Evolutionary conservation across 2,888 invertebrate species (phyloP), one percentile per base, ranked within the genome.

Genomic region (Drosophila anomalata): DNA sequence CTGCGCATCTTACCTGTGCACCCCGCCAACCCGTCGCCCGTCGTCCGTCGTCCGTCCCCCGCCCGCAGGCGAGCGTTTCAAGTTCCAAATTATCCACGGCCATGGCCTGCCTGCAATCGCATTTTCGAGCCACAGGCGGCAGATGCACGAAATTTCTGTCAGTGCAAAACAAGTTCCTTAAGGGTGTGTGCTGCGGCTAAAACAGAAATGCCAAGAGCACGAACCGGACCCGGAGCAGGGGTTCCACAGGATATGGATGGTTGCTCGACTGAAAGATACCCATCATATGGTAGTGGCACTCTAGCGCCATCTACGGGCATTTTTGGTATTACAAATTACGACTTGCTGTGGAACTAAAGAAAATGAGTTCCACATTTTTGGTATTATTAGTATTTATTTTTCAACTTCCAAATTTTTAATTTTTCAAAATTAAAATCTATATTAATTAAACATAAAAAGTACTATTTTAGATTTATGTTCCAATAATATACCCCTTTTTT

Each of bases 111-210:
- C 12, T 36, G 47, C 42, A 50, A 59, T 69, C 61, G 48, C 58
- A 65, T 66, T 71, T 71, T 58, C 11, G 11, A 39, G 50, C 39
- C 20, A 51, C 29, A 14, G 47, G 59, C 66, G 17, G 56, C 60
- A 61, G 59, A 62, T 14, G 56, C 63, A 63, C 12, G 11, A 65
- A 79, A 70, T 82, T 82, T 83, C 55, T 86, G 71, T 71, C 87
- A 83, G 88, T 83, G 83, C 75, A 85, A 87, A 82, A 85, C 81
- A 75, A 82, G 88, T 85, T 85, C 76, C 59, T 79, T 86, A 87
- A 82, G 82, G 82, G 79, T 87, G 87, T 79, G 66, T 73, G 75
- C 31, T 73, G 75, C 31, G 36, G 56, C 61, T 59, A 36, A 52
- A 66, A 52, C 47, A 69, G 53, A 42, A 67, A 50, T 50, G 51